Conservation (phyloP, 2,797 vertebrate species). For the Hyperoplus lanceolatus region DNA sequence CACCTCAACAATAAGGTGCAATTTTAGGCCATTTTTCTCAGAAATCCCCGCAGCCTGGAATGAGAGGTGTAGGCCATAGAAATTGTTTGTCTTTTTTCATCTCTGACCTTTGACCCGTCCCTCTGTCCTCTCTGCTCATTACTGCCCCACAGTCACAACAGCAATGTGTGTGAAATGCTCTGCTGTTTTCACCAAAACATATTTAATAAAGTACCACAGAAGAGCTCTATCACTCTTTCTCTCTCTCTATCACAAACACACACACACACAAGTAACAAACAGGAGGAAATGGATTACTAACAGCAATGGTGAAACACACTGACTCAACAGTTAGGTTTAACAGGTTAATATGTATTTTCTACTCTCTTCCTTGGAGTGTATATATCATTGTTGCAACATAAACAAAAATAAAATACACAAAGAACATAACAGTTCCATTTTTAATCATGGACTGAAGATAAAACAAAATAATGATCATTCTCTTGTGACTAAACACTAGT, state of each 20-base stretch:
- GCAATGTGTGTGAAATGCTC: neutral
- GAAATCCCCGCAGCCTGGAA: conserved; percentile 3
- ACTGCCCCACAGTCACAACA: conserved; percentile 4
- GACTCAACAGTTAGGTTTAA: too few relatives aligned
- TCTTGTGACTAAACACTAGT: too few relatives aligned
- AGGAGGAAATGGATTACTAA: too few relatives aligned
- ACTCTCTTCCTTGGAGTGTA: too few relatives aligned
- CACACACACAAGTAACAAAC: too few relatives aligned
- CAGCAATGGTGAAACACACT: too few relatives aligned
- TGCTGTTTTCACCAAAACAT: conserved; percentile 1
- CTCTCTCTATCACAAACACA: neutral
- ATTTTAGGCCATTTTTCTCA: conserved; percentile 35
- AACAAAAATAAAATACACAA: too few relatives aligned
- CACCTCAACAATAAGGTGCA: conserved; percentile 16
- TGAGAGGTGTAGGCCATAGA: neutral
- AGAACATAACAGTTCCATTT: too few relatives aligned
- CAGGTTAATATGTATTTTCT: too few relatives aligned
- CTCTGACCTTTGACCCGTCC: conserved; percentile 14
- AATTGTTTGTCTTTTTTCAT: conserved; percentile 45
- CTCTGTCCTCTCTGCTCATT: conserved; percentile 8
- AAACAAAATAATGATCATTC: too few relatives aligned
- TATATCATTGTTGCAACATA: too few relatives aligned
- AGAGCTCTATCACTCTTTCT: neutral
- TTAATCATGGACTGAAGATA: too few relatives aligned
- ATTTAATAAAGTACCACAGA: neutral